Conservation (phyloP, 1,140 invertebrate species). For the Pogonomyrmex californicus region DNA sequence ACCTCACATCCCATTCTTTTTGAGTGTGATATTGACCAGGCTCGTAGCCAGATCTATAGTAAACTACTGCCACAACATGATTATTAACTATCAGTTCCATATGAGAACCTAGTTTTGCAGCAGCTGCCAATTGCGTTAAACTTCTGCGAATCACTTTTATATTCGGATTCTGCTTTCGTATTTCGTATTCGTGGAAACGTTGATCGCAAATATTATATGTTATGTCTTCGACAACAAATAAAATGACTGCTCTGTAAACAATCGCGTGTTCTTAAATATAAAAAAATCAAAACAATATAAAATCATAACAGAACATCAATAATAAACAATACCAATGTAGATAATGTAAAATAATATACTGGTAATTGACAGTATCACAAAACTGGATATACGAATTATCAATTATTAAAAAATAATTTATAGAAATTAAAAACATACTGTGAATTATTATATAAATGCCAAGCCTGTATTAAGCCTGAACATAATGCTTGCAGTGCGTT, state of each 20-base stretch:
- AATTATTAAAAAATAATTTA: not conserved
- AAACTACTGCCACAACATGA: slow-evolving; percentile 94
- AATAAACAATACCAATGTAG: not conserved
- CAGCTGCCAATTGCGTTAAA: slow-evolving; percentile 89
- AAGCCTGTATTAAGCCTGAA: slow-evolving; percentile 91
- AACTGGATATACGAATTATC: not conserved
- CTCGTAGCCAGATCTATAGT: slow-evolving; percentile 96
- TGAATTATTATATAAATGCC: slow-evolving; percentile 90
- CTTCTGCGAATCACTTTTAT: slow-evolving; percentile 91
- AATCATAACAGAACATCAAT: too few relatives aligned
- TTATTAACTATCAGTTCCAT: slow-evolving; percentile 89
- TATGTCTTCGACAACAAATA: slow-evolving; percentile 95
- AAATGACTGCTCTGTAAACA: slow-evolving; percentile 89
- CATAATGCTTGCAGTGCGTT: slow-evolving; percentile 91
- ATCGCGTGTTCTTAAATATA: not conserved
- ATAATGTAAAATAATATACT: not conserved
- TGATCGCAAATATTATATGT: slow-evolving; percentile 96
- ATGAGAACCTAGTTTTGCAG: slow-evolving; percentile 87
- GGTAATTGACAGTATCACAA: not conserved
- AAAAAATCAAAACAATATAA: not conserved
- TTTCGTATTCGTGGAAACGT: slow-evolving; percentile 95
- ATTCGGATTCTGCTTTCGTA: slow-evolving; percentile 90
- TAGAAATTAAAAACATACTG: slow-evolving; percentile 73
- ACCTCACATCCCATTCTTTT: slow-evolving; percentile 94
- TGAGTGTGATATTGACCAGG: slow-evolving; percentile 93